Conservation (phyloP, 2,888 invertebrate genomes). For the Leptinotarsa haldemani region DNA sequence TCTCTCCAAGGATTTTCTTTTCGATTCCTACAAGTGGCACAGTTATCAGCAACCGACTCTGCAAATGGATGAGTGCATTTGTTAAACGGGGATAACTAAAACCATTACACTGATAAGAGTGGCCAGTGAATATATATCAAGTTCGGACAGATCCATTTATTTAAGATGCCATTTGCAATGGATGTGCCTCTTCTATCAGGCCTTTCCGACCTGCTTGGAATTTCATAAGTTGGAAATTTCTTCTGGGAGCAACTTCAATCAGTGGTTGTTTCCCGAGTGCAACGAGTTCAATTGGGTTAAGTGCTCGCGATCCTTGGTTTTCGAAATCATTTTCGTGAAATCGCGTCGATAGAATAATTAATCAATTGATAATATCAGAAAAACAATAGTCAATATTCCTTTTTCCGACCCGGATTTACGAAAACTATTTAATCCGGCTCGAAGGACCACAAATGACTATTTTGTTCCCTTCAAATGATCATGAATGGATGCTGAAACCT, state of each 20-base stretch:
- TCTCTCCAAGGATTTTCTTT: background rate
- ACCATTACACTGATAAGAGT: conserved; percentile 61
- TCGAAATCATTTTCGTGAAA: background rate
- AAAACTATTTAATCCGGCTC: no score
- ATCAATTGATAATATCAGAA: no score
- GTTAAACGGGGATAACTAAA: conserved; percentile 52
- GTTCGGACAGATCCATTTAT: conserved; percentile 49
- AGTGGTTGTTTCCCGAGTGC: background rate
- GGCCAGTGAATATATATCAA: conserved; percentile 55
- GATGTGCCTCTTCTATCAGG: conserved; percentile 51
- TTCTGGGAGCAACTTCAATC: background rate
- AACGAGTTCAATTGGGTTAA: background rate
- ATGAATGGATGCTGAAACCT: no score
- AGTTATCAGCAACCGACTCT: background rate
- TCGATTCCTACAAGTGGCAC: background rate
- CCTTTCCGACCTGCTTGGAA: conserved; percentile 28
- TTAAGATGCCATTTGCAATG: conserved; percentile 61
- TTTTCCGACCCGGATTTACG: no score
- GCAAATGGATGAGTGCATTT: conserved; percentile 59
- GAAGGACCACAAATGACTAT: no score
- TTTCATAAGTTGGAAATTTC: conserved; percentile 34
- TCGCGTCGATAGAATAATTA: no score
- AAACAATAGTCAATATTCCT: no score
- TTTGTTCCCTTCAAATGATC: no score
- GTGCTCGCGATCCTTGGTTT: background rate